Base-by-base conservation (phyloP, 2,888 invertebrate genomes). In the Arrhopalites spinosus region DNA sequence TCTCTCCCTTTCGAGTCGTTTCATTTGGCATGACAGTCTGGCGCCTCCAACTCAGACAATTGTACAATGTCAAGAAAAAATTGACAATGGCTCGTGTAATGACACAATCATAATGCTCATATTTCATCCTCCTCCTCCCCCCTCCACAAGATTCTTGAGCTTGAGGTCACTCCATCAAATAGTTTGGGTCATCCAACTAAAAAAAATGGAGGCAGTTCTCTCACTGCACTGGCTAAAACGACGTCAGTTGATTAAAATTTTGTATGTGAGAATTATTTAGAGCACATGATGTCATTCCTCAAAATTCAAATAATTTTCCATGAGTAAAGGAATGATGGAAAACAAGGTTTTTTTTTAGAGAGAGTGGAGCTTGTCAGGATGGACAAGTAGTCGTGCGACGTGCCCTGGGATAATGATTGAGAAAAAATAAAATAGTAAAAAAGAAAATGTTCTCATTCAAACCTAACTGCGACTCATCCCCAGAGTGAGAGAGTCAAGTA, bases 71-170 rank as follows among this genome's bases (percentile, higher is more conserved):
- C 8, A 45, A 45, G 15, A 45, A 45, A 45, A 45, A 45, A 45
- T 50, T 50, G 17, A 50, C 50, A 50, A 50, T 50, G n/a, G 50
- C 2, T 17, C 2, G n/a, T 50, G 17, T 50, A 50, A 50, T 50
- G 50, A 50, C 50, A 50, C 50, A 50, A 50, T 50, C 50, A 50
- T 50, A 50, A 50, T 50, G 50, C 17, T 50, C 50, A 50, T 50
- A 3, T 15, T n/a, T 50, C 17, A n/a, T 3, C 3, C 50, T n/a
- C 50, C 17, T 50, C 50, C 17, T 50, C 50, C 50, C n/a, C 50
- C 17, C n/a, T n/a, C 50, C 2, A 3, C 17, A 5, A 15, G 8
- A 50, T n/a, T n/a, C n/a, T n/a, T n/a, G n/a, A n/a, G n/a, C n/a
- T n/a, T n/a, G n/a, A n/a, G n/a, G n/a, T n/a, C n/a, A n/a, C n/a